These are phyloP conservation scores for Narcine bancroftii DNA, from an alignment of 2,113 vertebrate species.

Conservation along the genomic window DNA sequence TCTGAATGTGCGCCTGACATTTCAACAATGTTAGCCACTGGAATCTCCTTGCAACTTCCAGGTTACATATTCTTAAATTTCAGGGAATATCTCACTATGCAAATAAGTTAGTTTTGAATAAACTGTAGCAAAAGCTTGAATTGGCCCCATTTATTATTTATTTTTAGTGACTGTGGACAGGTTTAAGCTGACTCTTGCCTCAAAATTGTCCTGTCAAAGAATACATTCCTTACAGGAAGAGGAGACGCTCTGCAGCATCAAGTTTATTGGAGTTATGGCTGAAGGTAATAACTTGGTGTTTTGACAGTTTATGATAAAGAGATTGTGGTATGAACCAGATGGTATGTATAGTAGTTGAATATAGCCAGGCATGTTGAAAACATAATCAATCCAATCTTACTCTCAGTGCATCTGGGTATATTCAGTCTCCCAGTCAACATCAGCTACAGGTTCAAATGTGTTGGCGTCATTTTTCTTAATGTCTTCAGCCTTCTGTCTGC, in stretches of 20 bases:
- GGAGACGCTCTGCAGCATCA: background rate
- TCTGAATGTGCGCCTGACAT: background rate
- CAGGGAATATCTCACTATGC: background rate
- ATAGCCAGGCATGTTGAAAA: background rate
- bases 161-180: background rate
- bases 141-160: background rate
- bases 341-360: background rate
- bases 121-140: background rate
- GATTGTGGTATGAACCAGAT: background rate
- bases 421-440: conserved; percentile 6
- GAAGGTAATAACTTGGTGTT: background rate
- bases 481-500: background rate
- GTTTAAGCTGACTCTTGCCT: background rate
- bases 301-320: background rate
- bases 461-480: conserved; percentile 18
- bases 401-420: background rate
- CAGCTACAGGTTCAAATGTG: background rate
- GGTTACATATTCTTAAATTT: background rate
- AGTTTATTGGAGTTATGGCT: background rate
- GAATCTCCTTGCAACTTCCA: background rate
- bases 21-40: background rate
- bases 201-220: background rate
- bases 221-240: no score
- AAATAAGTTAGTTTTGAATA: background rate
- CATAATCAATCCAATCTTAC: background rate